Conservation (phyloP, 2,113 vertebrate species). For the Equus quagga region DNA sequence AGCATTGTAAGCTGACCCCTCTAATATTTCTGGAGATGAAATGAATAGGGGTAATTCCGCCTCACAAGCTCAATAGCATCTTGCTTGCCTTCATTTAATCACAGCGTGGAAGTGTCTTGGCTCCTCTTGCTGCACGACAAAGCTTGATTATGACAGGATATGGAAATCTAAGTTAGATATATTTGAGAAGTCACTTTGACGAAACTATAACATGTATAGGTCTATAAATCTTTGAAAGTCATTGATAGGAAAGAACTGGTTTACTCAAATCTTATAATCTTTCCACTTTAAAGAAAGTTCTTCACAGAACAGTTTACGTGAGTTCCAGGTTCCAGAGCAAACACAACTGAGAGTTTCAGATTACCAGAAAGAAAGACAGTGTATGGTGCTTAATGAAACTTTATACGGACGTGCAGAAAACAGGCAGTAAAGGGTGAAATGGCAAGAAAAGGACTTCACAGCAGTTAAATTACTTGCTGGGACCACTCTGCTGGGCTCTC, state of each 20-base stretch:
- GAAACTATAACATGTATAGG: slow-evolving; percentile 6
- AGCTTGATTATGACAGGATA: not conserved
- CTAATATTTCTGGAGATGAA: not conserved
- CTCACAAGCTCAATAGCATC: not conserved
- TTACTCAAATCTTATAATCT: slow-evolving; percentile 49
- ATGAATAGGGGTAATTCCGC: not conserved
- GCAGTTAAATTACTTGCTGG: not conserved
- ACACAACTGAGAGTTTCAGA: slow-evolving; percentile 76
- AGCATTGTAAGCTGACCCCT: not conserved
- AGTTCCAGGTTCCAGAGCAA: slow-evolving; percentile 80
- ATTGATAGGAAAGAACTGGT: not conserved
- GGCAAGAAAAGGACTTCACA: not conserved
- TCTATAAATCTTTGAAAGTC: not conserved
- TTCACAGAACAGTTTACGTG: slow-evolving; percentile 73
- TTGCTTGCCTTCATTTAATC: not conserved
- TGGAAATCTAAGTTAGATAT: not conserved
- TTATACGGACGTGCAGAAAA: not conserved
- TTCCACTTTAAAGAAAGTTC: slow-evolving; percentile 83
- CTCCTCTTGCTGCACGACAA: not conserved
- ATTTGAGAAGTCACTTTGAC: slow-evolving; percentile 17
- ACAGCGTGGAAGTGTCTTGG: not conserved
- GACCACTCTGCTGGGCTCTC: not conserved
- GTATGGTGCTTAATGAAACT: not conserved
- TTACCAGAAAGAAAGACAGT: slow-evolving; percentile 58
- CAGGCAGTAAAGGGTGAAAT: not conserved